These are phyloP conservation scores for Drosophila dunni DNA, from an alignment of 1,140 invertebrate species.

Conservation along the genomic window DNA sequence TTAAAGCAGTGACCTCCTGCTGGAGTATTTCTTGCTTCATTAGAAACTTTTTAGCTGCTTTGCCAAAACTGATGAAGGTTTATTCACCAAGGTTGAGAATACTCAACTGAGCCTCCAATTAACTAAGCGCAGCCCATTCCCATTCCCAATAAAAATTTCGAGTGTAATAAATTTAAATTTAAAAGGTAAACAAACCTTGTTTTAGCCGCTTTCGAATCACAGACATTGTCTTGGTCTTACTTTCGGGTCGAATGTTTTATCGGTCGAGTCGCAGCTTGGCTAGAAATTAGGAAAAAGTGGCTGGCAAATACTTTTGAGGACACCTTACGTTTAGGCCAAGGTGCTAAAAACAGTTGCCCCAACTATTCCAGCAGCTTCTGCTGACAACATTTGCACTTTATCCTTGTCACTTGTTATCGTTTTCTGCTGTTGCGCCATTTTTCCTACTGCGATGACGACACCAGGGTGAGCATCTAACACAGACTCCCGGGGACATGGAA, in stretches of 20 bases:
- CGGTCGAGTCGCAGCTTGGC: slow-evolving; percentile 55
- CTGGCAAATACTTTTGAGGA: slow-evolving; percentile 19
- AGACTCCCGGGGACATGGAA: too few relatives aligned
- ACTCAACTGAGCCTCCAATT: slow-evolving; percentile 68
- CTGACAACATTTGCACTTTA: slow-evolving; percentile 78
- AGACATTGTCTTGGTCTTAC: not conserved
- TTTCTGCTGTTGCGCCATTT: slow-evolving; percentile 52
- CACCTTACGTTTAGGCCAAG: slow-evolving; percentile 29
- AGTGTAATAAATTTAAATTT: slow-evolving; percentile 78
- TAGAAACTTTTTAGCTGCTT: slow-evolving; percentile 10
- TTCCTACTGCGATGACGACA: slow-evolving; percentile 32
- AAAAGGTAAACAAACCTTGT: slow-evolving; percentile 70
- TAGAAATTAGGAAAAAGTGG: slow-evolving; percentile 59
- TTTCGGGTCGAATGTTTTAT: slow-evolving; percentile 54
- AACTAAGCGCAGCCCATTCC: slow-evolving; percentile 45
- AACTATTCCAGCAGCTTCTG: slow-evolving; percentile 47
- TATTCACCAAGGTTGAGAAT: slow-evolving; percentile 61
- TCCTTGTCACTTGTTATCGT: slow-evolving; percentile 79
- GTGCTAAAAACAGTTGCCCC: slow-evolving; percentile 17
- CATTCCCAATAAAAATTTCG: not conserved
- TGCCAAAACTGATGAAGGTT: slow-evolving; percentile 65
- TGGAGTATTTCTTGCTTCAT: slow-evolving; percentile 20
- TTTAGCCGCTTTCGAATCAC: slow-evolving; percentile 15
- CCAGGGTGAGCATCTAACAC: not conserved
- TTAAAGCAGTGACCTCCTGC: not conserved